Evolutionary conservation across 2,888 invertebrate genomes (phyloP).

Genomic region (Limnephilus marmoratus): DNA sequence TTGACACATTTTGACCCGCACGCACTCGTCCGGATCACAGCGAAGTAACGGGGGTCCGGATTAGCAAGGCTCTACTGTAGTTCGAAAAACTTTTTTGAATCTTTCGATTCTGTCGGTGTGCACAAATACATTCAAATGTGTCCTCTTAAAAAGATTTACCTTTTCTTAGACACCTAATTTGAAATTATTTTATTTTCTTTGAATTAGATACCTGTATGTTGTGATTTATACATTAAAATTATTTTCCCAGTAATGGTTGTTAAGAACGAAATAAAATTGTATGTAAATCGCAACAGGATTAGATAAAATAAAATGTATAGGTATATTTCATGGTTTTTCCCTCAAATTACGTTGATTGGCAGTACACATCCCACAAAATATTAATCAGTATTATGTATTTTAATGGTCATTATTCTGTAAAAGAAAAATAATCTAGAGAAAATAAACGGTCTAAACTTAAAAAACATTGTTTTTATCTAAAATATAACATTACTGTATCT

Average conservation of each 20-base stretch:
- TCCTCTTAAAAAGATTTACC: too few relatives aligned
- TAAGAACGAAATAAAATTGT: not conserved
- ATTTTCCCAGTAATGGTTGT: not conserved
- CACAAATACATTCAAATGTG: too few relatives aligned
- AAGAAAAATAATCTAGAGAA: slow-evolving; percentile 16
- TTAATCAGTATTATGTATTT: slow-evolving; percentile 46
- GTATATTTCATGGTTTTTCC: not conserved
- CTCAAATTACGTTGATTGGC: not conserved
- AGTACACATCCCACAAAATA: not conserved
- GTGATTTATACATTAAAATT: not conserved
- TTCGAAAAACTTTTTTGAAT: too few relatives aligned
- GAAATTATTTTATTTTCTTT: too few relatives aligned
- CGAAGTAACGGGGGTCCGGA: too few relatives aligned
- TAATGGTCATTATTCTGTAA: slow-evolving; percentile 20
- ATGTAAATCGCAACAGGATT: not conserved
- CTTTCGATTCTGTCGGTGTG: too few relatives aligned
- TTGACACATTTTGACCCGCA: too few relatives aligned
- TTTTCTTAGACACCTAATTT: not conserved
- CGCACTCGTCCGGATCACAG: too few relatives aligned
- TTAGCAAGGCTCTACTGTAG: too few relatives aligned
- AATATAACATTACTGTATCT: not conserved
- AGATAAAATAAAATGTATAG: not conserved
- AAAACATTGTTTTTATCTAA: not conserved
- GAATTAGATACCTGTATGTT: too few relatives aligned
- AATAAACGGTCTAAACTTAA: slow-evolving; percentile 38